Conservation (phyloP, 2,113 vertebrate species). For the Azemiops feae region DNA sequence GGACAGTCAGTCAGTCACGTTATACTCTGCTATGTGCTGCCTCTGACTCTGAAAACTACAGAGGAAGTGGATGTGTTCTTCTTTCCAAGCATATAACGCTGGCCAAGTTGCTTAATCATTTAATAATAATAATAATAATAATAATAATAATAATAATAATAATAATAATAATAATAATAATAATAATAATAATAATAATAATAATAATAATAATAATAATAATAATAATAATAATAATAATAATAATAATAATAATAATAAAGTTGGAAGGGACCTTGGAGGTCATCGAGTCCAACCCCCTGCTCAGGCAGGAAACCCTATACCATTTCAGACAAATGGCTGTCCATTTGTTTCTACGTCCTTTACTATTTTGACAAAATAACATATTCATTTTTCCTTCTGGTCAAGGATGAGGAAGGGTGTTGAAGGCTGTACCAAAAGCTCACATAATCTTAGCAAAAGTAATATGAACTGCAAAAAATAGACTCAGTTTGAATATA, state of each 20-base stretch:
- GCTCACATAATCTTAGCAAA: background rate
- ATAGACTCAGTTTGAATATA: background rate
- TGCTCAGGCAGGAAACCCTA: no score
- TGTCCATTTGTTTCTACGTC: background rate
- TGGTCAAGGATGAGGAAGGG: background rate
- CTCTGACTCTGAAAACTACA: background rate
- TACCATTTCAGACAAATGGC: no score
- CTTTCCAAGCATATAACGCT: background rate
- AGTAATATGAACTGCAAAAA: background rate
- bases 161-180: no score
- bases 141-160: no score
- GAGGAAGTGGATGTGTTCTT: background rate
- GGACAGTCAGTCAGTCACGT: background rate
- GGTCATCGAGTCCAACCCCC: no score
- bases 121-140: no score
- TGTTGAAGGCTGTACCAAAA: background rate
- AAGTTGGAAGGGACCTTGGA: no score
- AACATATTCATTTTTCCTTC: background rate
- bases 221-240: no score
- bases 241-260: no score
- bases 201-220: no score
- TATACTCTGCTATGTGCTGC: background rate
- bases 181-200: no score
- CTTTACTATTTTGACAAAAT: background rate
- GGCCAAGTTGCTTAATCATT: background rate